Percentiles rank a stretch among this genome's conserved stretches.
Conservation (phyloP, 2,888 invertebrate species). For the Yponomeuta cagnagella region DNA sequence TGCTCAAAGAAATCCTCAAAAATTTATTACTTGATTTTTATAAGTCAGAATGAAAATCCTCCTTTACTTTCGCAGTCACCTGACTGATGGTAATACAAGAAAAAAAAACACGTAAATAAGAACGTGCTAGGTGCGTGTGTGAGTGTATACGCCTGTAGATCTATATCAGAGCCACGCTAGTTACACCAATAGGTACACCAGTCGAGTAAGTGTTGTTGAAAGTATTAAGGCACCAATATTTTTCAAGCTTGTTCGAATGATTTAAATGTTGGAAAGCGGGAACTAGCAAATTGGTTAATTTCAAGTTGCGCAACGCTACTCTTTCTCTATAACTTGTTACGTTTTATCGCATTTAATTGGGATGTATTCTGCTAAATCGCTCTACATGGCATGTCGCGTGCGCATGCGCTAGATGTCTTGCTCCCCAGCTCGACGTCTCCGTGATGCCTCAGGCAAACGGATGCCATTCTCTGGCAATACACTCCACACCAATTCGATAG, state of each 20-base stretch:
- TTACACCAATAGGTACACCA: too few relatives aligned
- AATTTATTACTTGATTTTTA: too few relatives aligned
- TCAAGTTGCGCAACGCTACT: conserved; percentile 16
- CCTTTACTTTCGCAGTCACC: too few relatives aligned
- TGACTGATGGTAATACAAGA: too few relatives aligned
- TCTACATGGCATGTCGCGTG: conserved; percentile 18
- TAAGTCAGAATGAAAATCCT: too few relatives aligned
- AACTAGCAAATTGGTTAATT: conserved; percentile 15
- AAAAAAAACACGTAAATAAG: too few relatives aligned
- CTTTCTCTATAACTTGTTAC: conserved; percentile 16
- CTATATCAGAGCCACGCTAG: too few relatives aligned
- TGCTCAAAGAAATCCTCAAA: too few relatives aligned
- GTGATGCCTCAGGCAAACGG: conserved; percentile 20
- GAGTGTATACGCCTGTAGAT: too few relatives aligned
- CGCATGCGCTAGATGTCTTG: conserved; percentile 7
- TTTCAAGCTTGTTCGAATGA: not conserved
- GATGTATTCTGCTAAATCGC: conserved; percentile 18
- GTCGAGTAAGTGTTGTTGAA: not conserved
- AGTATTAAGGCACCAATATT: not conserved
- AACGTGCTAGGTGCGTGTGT: too few relatives aligned
- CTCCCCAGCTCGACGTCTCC: not conserved
- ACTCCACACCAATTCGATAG: conserved; percentile 26
- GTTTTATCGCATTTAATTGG: conserved; percentile 18
- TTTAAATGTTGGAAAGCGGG: conserved; percentile 14
- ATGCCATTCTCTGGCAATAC: conserved; percentile 33